Evolutionary conservation across 2,113 vertebrate species (phyloP).

Genomic region (Gracilinanus agilis): DNA sequence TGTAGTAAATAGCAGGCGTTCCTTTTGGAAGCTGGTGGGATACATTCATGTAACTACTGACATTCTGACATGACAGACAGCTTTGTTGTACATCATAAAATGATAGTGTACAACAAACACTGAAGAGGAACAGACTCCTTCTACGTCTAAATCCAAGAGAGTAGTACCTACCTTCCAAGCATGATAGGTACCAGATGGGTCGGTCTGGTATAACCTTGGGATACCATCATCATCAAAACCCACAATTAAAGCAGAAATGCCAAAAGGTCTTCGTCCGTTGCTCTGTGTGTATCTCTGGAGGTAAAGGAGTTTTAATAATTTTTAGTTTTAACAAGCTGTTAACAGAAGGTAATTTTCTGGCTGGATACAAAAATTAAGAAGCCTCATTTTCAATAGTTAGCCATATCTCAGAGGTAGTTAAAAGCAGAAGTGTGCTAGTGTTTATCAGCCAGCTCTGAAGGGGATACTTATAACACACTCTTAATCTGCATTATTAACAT

Average conservation of each 20-base stretch:
- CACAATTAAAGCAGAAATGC: slow-evolving; percentile 89
- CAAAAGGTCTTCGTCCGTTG: slow-evolving; percentile 90
- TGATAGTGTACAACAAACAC: background rate
- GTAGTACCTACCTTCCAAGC: slow-evolving; percentile 88
- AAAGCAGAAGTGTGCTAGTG: background rate
- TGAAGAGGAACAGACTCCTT: slow-evolving; percentile 16
- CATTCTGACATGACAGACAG: slow-evolving; percentile 18
- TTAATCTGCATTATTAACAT: background rate
- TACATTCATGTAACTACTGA: background rate
- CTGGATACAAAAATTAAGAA: background rate
- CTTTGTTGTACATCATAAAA: slow-evolving; percentile 24
- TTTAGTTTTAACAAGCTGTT: background rate
- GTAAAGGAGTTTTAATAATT: slow-evolving; percentile 49
- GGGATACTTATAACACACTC: background rate
- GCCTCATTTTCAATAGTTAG: background rate
- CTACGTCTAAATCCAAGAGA: slow-evolving; percentile 42
- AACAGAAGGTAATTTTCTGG: background rate
- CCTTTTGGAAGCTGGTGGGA: background rate
- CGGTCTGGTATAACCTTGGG: slow-evolving; percentile 89
- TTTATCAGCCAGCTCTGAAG: background rate
- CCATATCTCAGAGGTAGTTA: background rate
- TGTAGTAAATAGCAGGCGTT: background rate
- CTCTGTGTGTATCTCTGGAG: slow-evolving; percentile 83
- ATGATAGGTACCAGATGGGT: slow-evolving; percentile 90
- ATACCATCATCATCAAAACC: slow-evolving; percentile 90